These are phyloP conservation scores for Tiaroga cobitis DNA, from an alignment of 2,797 vertebrate genomes.

Conservation along the genomic window DNA sequence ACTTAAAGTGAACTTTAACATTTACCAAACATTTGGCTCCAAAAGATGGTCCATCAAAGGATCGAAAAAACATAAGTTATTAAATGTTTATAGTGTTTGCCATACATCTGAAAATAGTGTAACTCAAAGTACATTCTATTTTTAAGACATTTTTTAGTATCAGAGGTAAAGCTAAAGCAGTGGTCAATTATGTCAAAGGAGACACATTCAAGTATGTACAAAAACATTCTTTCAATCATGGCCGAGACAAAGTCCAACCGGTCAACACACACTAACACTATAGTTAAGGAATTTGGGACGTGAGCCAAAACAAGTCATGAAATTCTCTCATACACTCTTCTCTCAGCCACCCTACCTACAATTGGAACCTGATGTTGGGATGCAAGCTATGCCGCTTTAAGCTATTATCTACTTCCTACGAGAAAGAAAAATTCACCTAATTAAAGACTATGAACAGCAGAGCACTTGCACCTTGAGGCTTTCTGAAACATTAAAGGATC, in stretches of 20 bases:
- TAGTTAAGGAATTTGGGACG: constrained; percentile 45
- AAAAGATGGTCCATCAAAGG: neutral
- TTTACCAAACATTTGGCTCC: neutral
- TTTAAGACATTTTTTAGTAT: neutral
- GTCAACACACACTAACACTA: constrained; percentile 11
- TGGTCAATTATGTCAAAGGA: neutral
- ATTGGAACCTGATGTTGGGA: constrained; percentile 36
- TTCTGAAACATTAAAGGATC: constrained; percentile 29
- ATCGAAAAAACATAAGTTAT: neutral
- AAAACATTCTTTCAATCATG: constrained; percentile 6
- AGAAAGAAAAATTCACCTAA: constrained; percentile 5
- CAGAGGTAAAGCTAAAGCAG: neutral
- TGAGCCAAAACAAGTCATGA: constrained; percentile 50
- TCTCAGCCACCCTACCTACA: constrained; percentile 23
- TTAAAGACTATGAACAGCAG: constrained; percentile 20
- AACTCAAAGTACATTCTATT: neutral
- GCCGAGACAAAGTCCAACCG: constrained; percentile 29
- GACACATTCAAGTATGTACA: neutral
- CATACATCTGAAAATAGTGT: neutral
- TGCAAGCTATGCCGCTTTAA: constrained; percentile 28
- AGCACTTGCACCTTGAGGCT: constrained; percentile 20
- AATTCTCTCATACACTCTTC: constrained; percentile 34
- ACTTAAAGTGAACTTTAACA: neutral
- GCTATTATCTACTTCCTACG: constrained; percentile 21
- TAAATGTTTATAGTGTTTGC: constrained; percentile 9